These are phyloP conservation scores for Julus scanicus DNA, from an alignment of 2,888 invertebrate species.

Conservation along the genomic window DNA sequence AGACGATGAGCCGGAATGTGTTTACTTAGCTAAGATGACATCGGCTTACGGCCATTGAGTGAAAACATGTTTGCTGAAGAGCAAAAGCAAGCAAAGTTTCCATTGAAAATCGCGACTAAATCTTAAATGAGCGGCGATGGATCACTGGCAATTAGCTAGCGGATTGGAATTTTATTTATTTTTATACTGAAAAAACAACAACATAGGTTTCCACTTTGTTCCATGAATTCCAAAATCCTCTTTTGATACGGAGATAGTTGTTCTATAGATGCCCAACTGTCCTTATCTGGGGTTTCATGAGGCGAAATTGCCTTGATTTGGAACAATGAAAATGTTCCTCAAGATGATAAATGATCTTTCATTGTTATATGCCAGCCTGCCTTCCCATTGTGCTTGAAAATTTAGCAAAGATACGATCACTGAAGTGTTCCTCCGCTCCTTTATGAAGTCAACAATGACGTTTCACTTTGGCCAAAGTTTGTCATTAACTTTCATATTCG, in stretches of 20 bases:
- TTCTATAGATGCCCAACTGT: neutral
- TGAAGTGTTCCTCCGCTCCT: neutral
- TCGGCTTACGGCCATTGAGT: conserved; percentile 39
- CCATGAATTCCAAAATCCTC: neutral
- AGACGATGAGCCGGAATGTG: conserved; percentile 16
- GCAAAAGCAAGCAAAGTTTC: neutral
- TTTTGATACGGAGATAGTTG: neutral
- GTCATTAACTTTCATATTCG: neutral
- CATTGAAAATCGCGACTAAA: neutral
- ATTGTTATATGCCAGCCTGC: neutral
- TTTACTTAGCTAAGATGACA: conserved; percentile 39
- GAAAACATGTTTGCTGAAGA: conserved; percentile 16
- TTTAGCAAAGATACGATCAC: neutral
- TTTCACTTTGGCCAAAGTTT: conserved; percentile 18
- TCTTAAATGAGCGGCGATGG: neutral
- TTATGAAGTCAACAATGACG: conserved; percentile 16
- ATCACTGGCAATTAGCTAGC: neutral
- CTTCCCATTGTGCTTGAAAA: neutral
- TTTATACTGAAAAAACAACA: neutral
- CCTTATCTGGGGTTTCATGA: neutral
- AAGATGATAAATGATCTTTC: conserved; percentile 4
- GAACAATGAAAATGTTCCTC: neutral
- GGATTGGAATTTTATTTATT: neutral
- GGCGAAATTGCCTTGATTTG: neutral
- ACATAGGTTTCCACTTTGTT: neutral